Evolutionary conservation across 2,888 invertebrate species (phyloP).

Genomic region (Electrophaes corylata): DNA sequence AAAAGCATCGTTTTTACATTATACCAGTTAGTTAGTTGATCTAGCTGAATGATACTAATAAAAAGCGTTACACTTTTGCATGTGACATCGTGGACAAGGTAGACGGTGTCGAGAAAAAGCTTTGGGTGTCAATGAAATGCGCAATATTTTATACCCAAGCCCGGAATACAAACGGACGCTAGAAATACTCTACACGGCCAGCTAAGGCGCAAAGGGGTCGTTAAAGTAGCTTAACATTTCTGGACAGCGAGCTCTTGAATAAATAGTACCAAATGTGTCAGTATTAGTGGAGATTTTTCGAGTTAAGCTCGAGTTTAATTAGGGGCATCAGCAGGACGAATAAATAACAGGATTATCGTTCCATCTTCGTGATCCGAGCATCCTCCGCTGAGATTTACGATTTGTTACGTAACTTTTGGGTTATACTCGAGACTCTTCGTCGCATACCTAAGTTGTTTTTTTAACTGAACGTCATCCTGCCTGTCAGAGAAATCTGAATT

Average conservation of each 20-base stretch:
- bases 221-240: constrained; percentile 58
- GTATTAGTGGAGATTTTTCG: constrained; percentile 51
- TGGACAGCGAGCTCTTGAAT: constrained; percentile 53
- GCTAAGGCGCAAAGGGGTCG: constrained; percentile 52
- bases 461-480: neutral
- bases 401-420: constrained; percentile 41
- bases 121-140: constrained; percentile 21
- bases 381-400: constrained; percentile 48
- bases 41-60: constrained; percentile 2
- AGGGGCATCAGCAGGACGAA: constrained; percentile 61
- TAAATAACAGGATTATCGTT: constrained; percentile 77
- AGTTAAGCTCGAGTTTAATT: constrained; percentile 66
- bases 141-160: constrained; percentile 6
- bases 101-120: constrained; percentile 9
- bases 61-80: constrained; percentile 9
- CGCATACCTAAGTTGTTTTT: constrained; percentile 4
- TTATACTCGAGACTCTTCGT: constrained; percentile 7
- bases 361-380: constrained; percentile 63
- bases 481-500: neutral
- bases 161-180: constrained; percentile 3
- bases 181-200: constrained; percentile 14
- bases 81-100: constrained; percentile 8
- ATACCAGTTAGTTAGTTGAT: constrained; percentile 11
- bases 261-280: constrained; percentile 65
- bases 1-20: constrained; percentile 10